phyloP scores from a whole-genome alignment of 2,888 invertebrate species.

The Branchellion lobata region DNA sequence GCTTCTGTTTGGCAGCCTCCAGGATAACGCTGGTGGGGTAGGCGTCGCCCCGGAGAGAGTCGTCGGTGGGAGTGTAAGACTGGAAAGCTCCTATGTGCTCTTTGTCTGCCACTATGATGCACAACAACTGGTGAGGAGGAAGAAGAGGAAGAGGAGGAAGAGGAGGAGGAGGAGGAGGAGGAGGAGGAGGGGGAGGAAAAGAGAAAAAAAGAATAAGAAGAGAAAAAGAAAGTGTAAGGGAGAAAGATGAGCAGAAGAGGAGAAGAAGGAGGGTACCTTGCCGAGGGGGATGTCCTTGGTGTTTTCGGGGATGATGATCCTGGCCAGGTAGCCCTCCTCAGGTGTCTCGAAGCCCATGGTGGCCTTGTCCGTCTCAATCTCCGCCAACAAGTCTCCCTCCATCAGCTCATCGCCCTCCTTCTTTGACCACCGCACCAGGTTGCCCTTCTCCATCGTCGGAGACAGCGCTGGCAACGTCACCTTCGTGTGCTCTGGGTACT shows the following conservation, averaged over 20 bases:
- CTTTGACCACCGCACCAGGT: conserved; percentile 91
- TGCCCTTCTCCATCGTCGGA: conserved; percentile 95
- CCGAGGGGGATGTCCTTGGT: conserved; percentile 91
- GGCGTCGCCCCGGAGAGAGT: conserved; percentile 48
- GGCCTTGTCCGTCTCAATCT: conserved; percentile 99
- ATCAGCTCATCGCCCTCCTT: conserved; percentile 76
- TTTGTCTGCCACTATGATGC: conserved; percentile 87
- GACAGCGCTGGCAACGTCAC: conserved; percentile 81
- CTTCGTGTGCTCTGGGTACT: conserved; percentile 58
- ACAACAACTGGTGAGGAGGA: conserved; percentile 74
- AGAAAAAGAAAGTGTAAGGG: conserved; percentile 8
- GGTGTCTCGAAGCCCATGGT: conserved; percentile 99
- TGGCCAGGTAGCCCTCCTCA: conserved; percentile 94
- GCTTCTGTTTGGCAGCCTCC: not conserved
- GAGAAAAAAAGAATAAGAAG: conserved; percentile 65
- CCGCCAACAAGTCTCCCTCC: conserved; percentile 88
- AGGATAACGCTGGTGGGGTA: conserved; percentile 13
- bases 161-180: conserved; percentile 83
- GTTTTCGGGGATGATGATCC: conserved; percentile 84
- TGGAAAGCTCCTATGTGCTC: conserved; percentile 85
- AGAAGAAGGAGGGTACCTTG: conserved; percentile 65
- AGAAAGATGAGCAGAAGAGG: conserved; percentile 64
- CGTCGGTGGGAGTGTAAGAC: conserved; percentile 67
- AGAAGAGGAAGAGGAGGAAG: conserved; percentile 5
- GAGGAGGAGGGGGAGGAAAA: conserved; percentile 50